phyloP scores from a whole-genome alignment of 2,888 invertebrate genomes.

The Pollenia griseotomentosa region DNA sequence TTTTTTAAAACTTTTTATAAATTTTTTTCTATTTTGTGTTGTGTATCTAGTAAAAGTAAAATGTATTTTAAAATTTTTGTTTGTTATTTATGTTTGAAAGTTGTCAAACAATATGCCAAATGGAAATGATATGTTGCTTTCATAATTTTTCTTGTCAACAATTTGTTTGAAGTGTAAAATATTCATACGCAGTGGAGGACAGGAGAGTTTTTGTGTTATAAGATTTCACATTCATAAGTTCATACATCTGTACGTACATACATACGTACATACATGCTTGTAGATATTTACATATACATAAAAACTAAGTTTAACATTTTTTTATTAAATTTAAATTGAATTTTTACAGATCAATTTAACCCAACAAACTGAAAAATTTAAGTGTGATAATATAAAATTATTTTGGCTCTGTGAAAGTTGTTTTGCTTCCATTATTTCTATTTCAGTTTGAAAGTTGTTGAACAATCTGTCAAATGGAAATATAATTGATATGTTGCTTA shows the following conservation, averaged over 20 bases:
- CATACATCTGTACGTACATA: too few species aligned
- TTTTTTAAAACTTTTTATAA: background rate
- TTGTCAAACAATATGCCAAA: conserved; percentile 72
- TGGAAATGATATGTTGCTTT: conserved; percentile 65
- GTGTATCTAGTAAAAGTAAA: conserved; percentile 12
- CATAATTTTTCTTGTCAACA: conserved; percentile 28
- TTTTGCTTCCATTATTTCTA: background rate
- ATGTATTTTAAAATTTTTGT: conserved; percentile 15
- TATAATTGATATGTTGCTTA: conserved; percentile 53
- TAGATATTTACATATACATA: too few species aligned
- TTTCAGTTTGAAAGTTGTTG: conserved; percentile 62
- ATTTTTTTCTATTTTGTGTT: background rate
- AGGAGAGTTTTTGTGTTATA: too few species aligned
- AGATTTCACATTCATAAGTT: too few species aligned
- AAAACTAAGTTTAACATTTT: too few species aligned
- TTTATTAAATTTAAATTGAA: too few species aligned
- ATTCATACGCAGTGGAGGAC: too few species aligned
- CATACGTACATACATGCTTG: too few species aligned
- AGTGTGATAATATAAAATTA: too few species aligned
- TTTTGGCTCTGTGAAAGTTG: too few species aligned
- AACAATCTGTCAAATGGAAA: conserved; percentile 69
- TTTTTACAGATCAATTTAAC: too few species aligned
- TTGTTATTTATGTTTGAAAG: conserved; percentile 46
- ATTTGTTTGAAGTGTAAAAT: conserved; percentile 10
- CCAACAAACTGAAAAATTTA: too few species aligned